Percentiles rank a stretch among this genome's conserved stretches.
Evolutionary conservation across 2,888 invertebrate genomes (phyloP).

Genomic region (Lissonota sp.): DNA sequence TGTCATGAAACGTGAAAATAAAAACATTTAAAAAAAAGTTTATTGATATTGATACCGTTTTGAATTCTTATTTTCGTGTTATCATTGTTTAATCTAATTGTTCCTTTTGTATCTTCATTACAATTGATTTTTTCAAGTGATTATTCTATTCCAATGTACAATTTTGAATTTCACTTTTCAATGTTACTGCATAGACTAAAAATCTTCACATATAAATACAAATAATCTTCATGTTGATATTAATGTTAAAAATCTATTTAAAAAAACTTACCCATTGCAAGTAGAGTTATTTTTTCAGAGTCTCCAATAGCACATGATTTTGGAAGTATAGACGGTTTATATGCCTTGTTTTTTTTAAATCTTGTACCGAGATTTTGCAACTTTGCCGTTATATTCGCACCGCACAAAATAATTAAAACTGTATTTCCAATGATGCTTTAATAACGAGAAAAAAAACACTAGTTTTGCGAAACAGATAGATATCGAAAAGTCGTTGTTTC

Average conservation of each 20-base stretch:
- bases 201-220: background rate
- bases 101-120: too few relatives aligned
- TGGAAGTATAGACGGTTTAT: conserved; percentile 1
- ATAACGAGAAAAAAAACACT: conserved; percentile 1
- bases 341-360: background rate
- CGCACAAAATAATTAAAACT: conserved; percentile 40
- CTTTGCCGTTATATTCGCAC: conserved; percentile 18
- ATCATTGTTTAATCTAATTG: too few relatives aligned
- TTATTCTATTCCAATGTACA: too few relatives aligned
- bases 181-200: background rate
- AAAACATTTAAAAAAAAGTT: too few relatives aligned
- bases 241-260: conserved; percentile 4
- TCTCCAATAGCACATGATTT: conserved; percentile 51
- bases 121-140: too few relatives aligned
- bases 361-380: background rate
- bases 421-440: background rate
- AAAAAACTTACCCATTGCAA: conserved; percentile 62
- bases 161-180: background rate
- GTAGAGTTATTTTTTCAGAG: conserved; percentile 43
- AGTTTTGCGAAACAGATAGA: background rate
- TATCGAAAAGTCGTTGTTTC: background rate
- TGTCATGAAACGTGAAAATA: too few relatives aligned
- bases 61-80: too few relatives aligned
- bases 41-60: too few relatives aligned
- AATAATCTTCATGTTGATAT: conserved; percentile 1